Evolutionary conservation across 2,888 invertebrate species (phyloP).

Genomic region (Agrochola lota): DNA sequence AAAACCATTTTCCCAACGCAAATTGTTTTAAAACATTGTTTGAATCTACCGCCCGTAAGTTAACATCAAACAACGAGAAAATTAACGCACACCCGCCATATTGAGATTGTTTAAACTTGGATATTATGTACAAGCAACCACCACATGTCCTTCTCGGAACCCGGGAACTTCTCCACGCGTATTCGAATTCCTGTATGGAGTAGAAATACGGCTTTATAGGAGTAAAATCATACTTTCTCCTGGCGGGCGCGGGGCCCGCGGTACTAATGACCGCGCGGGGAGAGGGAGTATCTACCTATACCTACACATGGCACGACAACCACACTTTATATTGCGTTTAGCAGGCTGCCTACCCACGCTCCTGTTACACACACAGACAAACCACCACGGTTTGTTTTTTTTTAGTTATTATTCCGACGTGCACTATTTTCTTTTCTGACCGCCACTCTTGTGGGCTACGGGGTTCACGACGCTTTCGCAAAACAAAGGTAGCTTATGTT

Average conservation of each 20-base stretch:
- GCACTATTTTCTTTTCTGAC: slow-evolving; percentile 87
- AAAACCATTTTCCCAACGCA: slow-evolving; percentile 24
- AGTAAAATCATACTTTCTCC: slow-evolving; percentile 91
- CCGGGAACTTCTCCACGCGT: slow-evolving; percentile 87
- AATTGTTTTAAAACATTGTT: slow-evolving; percentile 55
- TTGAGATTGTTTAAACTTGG: slow-evolving; percentile 88
- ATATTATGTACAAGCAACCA: slow-evolving; percentile 87
- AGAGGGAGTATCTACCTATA: slow-evolving; percentile 83
- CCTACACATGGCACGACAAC: slow-evolving; percentile 87
- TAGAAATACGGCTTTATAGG: slow-evolving; percentile 91
- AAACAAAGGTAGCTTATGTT: slow-evolving; percentile 64
- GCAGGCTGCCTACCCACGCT: slow-evolving; percentile 88
- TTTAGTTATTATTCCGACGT: slow-evolving; percentile 86
- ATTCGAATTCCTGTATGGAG: slow-evolving; percentile 90
- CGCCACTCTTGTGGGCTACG: slow-evolving; percentile 73
- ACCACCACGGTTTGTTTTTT: slow-evolving; percentile 81
- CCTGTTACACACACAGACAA: slow-evolving; percentile 80
- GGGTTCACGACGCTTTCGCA: slow-evolving; percentile 67
- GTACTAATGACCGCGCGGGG: slow-evolving; percentile 91
- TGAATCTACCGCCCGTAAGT: slow-evolving; percentile 53
- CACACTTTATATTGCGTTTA: slow-evolving; percentile 90
- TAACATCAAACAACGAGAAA: slow-evolving; percentile 73
- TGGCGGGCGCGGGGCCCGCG: slow-evolving; percentile 83
- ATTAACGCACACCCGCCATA: slow-evolving; percentile 82
- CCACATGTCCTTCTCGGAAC: slow-evolving; percentile 88